Conservation (phyloP, 2,797 vertebrate genomes). For the Mareca strepera region DNA sequence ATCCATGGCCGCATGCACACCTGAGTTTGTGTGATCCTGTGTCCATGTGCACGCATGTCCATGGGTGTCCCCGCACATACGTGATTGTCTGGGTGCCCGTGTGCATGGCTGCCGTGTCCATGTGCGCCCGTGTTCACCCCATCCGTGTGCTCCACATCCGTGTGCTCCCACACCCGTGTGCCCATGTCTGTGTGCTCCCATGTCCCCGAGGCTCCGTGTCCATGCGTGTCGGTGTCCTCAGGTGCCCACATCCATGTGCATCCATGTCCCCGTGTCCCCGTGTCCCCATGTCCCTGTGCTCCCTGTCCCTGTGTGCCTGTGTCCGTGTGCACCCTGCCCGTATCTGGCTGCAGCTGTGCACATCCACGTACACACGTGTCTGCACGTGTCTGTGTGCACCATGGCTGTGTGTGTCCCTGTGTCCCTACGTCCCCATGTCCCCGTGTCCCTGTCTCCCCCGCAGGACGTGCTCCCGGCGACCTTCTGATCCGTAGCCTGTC, state of each 20-base stretch:
- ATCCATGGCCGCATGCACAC: not conserved
- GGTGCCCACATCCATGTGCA: not conserved
- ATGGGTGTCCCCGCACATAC: no score
- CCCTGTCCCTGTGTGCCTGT: not conserved
- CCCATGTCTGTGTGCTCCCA: not conserved
- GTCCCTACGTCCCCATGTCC: not conserved
- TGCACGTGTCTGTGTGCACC: no score
- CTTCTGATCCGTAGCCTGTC: slow-evolving; percentile 85
- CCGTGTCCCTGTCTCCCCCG: not conserved
- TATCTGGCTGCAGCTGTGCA: no score
- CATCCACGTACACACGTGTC: not conserved
- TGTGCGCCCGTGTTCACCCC: no score
- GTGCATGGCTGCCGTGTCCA: no score
- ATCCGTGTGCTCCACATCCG: no score
- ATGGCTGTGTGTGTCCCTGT: no score
- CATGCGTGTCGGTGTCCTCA: no score
- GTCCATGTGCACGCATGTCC: not conserved
- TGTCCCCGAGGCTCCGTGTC: accelerated
- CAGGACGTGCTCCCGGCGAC: slow-evolving; percentile 83
- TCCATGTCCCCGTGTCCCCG: not conserved
- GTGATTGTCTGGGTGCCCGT: no score
- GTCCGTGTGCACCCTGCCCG: not conserved
- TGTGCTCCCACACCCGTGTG: no score
- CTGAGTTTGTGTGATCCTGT: not conserved
- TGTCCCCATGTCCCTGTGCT: not conserved